Evolutionary conservation across 2,888 invertebrate genomes (phyloP), one percentile per base, ranked within the genome.

Genomic region (Trichogramma dendrolimi): DNA sequence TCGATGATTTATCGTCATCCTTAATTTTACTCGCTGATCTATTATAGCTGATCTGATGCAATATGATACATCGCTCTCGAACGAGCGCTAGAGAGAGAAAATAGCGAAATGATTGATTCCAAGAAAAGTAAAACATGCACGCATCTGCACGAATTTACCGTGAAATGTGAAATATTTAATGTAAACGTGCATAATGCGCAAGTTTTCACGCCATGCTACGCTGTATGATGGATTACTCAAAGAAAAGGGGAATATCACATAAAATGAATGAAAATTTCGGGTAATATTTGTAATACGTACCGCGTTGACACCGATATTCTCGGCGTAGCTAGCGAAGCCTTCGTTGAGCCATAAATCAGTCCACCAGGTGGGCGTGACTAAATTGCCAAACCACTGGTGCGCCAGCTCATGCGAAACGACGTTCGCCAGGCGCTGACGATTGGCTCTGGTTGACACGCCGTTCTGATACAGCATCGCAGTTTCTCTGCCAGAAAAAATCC

Each of bases 391-490:
- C 81, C 82, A 82, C 67, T 82, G 83, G 72, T 85, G 84, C 1
- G 83, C 80, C 43, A 85, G 74, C 69, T 85, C 84, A 67, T 84
- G 84, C 1, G 81, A 76, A 47, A 84, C 79, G 6, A 77, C 73
- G 4, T 73, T 70, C 4, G 71, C 69, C 11, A 74, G 72, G 4
- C 68, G 60, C 55, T 77, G 76, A 50, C 72, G 71, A 11, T 70
- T 68, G 0, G 58, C 67, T 4, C 70, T 68, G 4, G 75, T 67
- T 2, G 72, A 70, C 0, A 70, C 41, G 0, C 66, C 11, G 0
- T 64, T 56, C 50, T 92, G 87, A 73, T 87, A 94, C 0, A 95
- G 80, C 85, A 95, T 85, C 59, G 65, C 76, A 87, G 89, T 93
- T 85, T 96, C 96, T 56, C 87, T 89, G 14, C 4, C 44, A 52